Evolutionary conservation across 1,140 invertebrate species (phyloP).

Genomic region (Drosophila ohnishii): DNA sequence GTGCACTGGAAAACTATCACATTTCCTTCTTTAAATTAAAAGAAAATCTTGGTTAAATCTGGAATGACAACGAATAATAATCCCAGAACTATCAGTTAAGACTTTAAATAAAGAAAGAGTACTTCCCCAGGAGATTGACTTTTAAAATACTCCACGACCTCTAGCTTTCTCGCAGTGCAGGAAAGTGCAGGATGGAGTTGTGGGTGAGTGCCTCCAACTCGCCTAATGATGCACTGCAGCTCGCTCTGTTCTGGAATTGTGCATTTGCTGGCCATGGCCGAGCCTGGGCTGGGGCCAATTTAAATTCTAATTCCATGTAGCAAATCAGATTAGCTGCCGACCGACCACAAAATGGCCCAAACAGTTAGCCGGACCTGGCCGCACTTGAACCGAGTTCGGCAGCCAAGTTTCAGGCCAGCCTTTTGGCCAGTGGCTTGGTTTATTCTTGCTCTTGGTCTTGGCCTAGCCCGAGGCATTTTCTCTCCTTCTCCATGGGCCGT

Average conservation of each 20-base stretch:
- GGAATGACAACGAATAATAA: background rate
- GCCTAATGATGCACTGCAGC: slow-evolving; percentile 69
- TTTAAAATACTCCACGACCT: background rate
- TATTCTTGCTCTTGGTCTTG: slow-evolving; percentile 10
- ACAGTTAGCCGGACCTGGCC: slow-evolving; percentile 54
- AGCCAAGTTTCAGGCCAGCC: slow-evolving; percentile 14
- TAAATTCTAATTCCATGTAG: slow-evolving; percentile 78
- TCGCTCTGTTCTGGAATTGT: slow-evolving; percentile 49
- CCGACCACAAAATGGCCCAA: slow-evolving; percentile 50
- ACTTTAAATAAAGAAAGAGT: too few species aligned
- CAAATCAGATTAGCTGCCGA: slow-evolving; percentile 75
- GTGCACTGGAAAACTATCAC: background rate
- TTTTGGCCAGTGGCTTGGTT: slow-evolving; percentile 17
- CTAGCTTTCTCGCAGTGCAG: background rate
- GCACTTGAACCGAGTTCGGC: slow-evolving; percentile 16
- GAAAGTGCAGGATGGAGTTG: slow-evolving; percentile 18
- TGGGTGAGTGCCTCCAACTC: slow-evolving; percentile 46
- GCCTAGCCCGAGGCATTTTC: slow-evolving; percentile 25
- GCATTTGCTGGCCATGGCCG: slow-evolving; percentile 44
- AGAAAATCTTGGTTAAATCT: background rate
- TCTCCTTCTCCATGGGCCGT: slow-evolving; percentile 16
- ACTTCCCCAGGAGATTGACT: background rate
- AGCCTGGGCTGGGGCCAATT: slow-evolving; percentile 49
- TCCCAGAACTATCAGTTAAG: background rate
- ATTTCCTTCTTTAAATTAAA: background rate